phyloP scores from a whole-genome alignment of 1,140 invertebrate genomes.

The Potamilus streckersoni region DNA sequence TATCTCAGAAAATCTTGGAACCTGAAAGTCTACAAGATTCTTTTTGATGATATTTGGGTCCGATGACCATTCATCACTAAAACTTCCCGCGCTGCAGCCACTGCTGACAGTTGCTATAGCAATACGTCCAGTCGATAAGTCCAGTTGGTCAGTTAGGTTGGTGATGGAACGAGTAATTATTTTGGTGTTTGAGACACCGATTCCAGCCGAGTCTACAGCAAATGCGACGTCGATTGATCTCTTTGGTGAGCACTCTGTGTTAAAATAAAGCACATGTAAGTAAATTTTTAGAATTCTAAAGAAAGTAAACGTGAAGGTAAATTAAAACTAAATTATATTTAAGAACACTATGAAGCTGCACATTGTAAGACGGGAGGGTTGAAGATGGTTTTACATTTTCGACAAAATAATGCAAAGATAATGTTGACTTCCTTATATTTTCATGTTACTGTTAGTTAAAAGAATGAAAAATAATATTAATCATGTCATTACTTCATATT shows the following conservation, averaged over 20 bases:
- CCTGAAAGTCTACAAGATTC: background rate
- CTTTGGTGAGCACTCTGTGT: constrained; percentile 3
- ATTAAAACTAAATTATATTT: no score
- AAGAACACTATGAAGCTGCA: no score
- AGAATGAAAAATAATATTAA: no score
- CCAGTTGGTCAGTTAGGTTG: constrained; percentile 6
- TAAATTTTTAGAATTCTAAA: no score
- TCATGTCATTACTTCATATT: no score
- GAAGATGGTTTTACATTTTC: no score
- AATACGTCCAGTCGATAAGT: background rate
- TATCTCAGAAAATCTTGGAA: constrained; percentile 8
- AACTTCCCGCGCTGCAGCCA: constrained; percentile 3
- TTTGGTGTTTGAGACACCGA: constrained; percentile 15
- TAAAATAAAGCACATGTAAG: background rate
- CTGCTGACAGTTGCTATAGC: constrained; percentile 11
- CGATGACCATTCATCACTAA: background rate
- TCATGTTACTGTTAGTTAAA: no score
- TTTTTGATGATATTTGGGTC: constrained; percentile 7
- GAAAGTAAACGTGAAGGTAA: no score
- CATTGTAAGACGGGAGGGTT: no score
- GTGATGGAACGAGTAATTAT: constrained; percentile 11
- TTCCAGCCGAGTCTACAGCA: constrained; percentile 20
- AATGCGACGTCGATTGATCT: constrained; percentile 17
- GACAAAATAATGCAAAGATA: no score
- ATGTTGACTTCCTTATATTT: no score